A percentile compares a stretch with the other conserved stretches of the same genome.
These are phyloP conservation scores for Dicyrtomina minuta DNA, from an alignment of 2,888 invertebrate species.

Conservation along the genomic window DNA sequence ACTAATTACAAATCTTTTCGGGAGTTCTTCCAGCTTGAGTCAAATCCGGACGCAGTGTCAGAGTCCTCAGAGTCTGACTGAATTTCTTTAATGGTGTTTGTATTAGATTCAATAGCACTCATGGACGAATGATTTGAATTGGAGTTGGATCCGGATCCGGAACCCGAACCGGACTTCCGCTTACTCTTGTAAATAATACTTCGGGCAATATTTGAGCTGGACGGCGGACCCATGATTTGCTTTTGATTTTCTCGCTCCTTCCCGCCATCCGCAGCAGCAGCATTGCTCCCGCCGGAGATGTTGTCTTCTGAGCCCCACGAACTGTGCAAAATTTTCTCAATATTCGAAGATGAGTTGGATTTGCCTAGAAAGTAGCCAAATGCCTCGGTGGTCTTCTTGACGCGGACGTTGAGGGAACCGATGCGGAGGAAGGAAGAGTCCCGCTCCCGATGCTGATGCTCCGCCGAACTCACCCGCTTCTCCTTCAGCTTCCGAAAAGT, in stretches of 20 bases:
- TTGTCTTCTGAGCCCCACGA: constrained; percentile 90
- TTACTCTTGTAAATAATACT: too few species aligned
- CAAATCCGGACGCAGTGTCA: constrained; percentile 84
- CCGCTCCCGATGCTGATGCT: constrained; percentile 72
- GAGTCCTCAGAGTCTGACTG: constrained; percentile 78
- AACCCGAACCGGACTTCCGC: too few species aligned
- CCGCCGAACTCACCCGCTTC: constrained; percentile 47
- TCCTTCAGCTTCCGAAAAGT: constrained; percentile 63
- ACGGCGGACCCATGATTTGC: constrained; percentile 30
- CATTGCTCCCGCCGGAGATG: too few species aligned
- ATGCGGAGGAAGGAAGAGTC: constrained; percentile 87
- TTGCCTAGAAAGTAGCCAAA: constrained; percentile 87
- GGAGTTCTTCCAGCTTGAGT: constrained; percentile 68
- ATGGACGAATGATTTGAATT: constrained; percentile 28
- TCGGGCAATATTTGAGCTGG: constrained; percentile 11
- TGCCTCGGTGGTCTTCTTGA: constrained; percentile 88
- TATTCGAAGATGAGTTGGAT: constrained; percentile 60
- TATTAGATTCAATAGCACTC: constrained; percentile 18
- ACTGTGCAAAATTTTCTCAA: constrained; percentile 66
- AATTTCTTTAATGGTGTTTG: constrained; percentile 41
- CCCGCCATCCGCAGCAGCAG: too few species aligned
- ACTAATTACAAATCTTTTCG: not conserved
- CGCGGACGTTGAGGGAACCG: constrained; percentile 86
- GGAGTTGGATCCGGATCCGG: too few species aligned
- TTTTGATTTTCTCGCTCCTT: constrained; percentile 26